Percentiles rank a stretch among this genome's conserved stretches.
phyloP scores from a whole-genome alignment of 2,797 vertebrate genomes.

The Poecilia wingei region DNA sequence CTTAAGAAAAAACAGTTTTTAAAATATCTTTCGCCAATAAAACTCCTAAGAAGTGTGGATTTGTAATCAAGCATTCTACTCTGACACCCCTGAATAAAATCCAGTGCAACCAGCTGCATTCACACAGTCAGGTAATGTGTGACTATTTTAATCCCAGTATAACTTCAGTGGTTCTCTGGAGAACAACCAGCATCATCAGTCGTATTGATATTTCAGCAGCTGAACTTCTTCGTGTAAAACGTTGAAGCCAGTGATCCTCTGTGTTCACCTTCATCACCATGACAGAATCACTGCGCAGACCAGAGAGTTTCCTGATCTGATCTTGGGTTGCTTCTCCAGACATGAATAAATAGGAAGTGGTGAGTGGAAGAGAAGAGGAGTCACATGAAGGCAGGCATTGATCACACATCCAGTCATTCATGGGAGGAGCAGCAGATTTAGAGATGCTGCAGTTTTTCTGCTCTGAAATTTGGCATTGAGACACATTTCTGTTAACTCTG shows the following conservation, averaged over 20 bases:
- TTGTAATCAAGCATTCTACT: not conserved
- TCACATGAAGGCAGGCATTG: conserved; percentile 29
- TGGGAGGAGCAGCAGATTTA: conserved; percentile 25
- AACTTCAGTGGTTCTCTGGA: no score
- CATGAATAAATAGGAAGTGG: conserved; percentile 25
- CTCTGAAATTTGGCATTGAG: conserved; percentile 41
- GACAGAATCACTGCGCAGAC: conserved; percentile 9
- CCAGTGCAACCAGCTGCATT: not conserved
- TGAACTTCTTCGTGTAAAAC: conserved; percentile 34
- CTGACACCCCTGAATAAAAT: not conserved
- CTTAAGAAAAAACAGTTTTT: not conserved
- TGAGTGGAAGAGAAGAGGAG: conserved; percentile 52
- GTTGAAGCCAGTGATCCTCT: conserved; percentile 29
- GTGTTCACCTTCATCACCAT: not conserved
- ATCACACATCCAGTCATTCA: conserved; percentile 54
- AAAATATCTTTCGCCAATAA: not conserved
- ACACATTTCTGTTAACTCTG: conserved; percentile 39
- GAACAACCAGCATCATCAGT: conserved; percentile 33
- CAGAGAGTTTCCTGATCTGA: not conserved
- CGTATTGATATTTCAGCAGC: conserved; percentile 40
- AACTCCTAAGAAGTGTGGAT: not conserved
- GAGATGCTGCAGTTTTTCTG: conserved; percentile 40
- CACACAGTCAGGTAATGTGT: not conserved
- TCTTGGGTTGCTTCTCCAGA: conserved; percentile 31
- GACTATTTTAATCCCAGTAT: no score